A percentile compares a stretch with the other conserved stretches of the same genome.
These are phyloP conservation scores for Sinella curviseta DNA, from an alignment of 1,140 invertebrate species.

Conservation along the genomic window DNA sequence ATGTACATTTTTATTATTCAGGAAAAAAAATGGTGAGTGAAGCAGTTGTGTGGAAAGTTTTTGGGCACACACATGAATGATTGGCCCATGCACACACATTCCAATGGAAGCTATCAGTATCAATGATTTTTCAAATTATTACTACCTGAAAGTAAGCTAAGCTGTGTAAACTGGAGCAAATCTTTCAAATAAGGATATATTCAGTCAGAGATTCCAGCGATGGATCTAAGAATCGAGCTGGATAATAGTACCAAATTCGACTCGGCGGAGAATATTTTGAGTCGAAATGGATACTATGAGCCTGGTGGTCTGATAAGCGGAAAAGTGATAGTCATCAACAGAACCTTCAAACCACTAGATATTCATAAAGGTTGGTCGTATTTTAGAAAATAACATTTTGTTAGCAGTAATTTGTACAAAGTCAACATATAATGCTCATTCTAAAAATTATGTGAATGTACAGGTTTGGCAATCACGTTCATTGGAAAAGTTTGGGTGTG, in stretches of 20 bases:
- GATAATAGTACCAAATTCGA: slow-evolving; percentile 18
- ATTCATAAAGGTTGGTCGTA: slow-evolving; percentile 34
- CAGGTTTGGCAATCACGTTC: slow-evolving; percentile 37
- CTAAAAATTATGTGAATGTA: not conserved
- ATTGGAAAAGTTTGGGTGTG: slow-evolving; percentile 38
- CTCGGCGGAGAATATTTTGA: slow-evolving; percentile 24
- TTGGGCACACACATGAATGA: no score
- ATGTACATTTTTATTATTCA: no score
- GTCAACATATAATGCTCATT: not conserved
- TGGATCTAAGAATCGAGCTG: slow-evolving; percentile 37
- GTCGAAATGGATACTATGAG: slow-evolving; percentile 28
- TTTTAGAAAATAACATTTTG: not conserved
- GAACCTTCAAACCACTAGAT: slow-evolving; percentile 33
- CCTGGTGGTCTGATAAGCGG: slow-evolving; percentile 33
- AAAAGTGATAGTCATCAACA: slow-evolving; percentile 35
- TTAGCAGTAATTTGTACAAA: not conserved
- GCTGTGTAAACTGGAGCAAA: not conserved
- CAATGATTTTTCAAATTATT: no score
- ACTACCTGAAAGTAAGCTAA: not conserved
- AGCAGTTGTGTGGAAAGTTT: no score
- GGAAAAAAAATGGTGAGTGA: no score
- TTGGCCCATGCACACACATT: no score
- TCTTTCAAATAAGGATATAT: not conserved
- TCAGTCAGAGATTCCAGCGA: not conserved
- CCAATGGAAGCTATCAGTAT: no score